Conservation (phyloP, 2,113 vertebrate species). For the Actenoides hombroni region DNA sequence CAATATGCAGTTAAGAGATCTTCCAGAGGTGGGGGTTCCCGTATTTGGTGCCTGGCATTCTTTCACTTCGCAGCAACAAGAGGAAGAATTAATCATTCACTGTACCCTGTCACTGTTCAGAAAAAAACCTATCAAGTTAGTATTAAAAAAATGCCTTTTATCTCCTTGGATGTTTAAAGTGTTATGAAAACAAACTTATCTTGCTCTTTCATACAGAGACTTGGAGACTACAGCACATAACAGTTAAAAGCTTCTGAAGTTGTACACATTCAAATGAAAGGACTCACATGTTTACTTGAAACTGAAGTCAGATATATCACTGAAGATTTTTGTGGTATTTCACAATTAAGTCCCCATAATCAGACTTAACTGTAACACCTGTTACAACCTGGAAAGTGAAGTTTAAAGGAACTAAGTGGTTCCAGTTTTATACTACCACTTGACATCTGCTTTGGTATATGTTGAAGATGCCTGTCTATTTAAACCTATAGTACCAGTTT, state of each 20-base stretch:
- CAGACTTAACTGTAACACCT: not conserved
- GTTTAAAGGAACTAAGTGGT: not conserved
- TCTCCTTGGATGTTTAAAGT: not conserved
- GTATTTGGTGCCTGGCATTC: not conserved
- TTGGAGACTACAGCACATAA: not conserved
- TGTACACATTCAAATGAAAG: not conserved
- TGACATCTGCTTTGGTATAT: not conserved
- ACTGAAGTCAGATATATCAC: not conserved
- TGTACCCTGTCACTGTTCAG: not conserved
- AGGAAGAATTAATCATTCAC: not conserved
- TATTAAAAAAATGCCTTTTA: not conserved
- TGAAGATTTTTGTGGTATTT: not conserved
- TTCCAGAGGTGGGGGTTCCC: not conserved
- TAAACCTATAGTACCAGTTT: not conserved
- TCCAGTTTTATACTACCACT: not conserved
- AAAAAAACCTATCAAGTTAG: not conserved
- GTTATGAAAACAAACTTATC: not conserved
- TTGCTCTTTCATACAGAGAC: not conserved
- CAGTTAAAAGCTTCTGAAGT: not conserved
- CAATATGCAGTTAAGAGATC: not conserved
- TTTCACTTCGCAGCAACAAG: not conserved
- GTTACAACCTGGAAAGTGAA: not conserved
- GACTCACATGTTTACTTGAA: not conserved
- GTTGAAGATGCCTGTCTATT: not conserved
- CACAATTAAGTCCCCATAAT: not conserved